Base-by-base conservation (phyloP, 2,888 invertebrate genomes). In the Melolontha melolontha region DNA sequence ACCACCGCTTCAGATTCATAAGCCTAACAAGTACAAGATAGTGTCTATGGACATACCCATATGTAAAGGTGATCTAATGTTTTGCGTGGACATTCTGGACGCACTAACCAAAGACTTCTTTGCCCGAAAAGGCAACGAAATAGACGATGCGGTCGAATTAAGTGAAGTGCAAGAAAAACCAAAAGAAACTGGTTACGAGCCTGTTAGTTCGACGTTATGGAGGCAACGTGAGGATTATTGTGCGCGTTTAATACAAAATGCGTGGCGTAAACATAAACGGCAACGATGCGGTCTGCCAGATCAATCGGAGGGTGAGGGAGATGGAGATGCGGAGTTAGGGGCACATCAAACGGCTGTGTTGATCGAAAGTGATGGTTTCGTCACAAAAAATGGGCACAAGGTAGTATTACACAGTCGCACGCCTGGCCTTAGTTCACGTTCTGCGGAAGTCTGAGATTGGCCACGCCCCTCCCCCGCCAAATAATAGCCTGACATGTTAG, bases 21-120 rank as follows among this genome's bases (percentile, higher is more conserved):
- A 97, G 85, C 98, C 98, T 76, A 98, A 98, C 86, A 97, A 97
- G 87, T 97, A 97, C 88, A 97, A 97, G 89, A 95, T 98, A 83
- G 96, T 98, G 82, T 95, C 96, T 79, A 95, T 98, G 95, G 97
- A 98, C 85, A 97, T 98, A 83, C 95, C 98, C 75, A 98, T 98
- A 84, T 98, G 97, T 87, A 95, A 96, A 85, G 94, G 94, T 75
- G 97, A 98, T 85, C 90, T 94, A 86, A 96, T 97, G 91, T 97
- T 95, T 88, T 98, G 98, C 86, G 96, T 97, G 82, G 98, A 98
- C 87, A 97, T 98, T 80, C 88, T 98, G 82, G 98, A 98, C 86
- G 97, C 97, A 73, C 89, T 98, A 78, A 98, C 98, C 71, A 97
- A 97, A 86, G 97, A 98, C 90, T 98, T 98, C 89, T 96, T 98